Percentiles rank a stretch among this genome's conserved stretches.
phyloP scores from a whole-genome alignment of 2,113 vertebrate species.

The Cnemophilus loriae region DNA sequence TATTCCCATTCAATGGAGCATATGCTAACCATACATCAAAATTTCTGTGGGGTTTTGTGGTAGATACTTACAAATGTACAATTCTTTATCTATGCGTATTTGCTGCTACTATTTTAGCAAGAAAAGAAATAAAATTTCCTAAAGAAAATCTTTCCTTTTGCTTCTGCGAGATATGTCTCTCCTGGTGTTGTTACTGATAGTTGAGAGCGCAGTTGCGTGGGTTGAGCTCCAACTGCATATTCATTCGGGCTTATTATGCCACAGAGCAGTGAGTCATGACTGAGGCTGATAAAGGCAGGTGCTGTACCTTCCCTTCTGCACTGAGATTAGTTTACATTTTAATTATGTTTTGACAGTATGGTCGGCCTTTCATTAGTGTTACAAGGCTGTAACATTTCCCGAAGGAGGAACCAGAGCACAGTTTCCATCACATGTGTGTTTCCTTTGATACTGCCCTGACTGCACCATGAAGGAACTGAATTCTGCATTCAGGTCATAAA shows the following conservation, averaged over 20 bases:
- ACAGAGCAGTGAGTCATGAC: slow-evolving; percentile 28
- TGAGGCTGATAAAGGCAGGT: slow-evolving; percentile 40
- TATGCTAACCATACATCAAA: slow-evolving; percentile 16
- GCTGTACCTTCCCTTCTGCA: neutral
- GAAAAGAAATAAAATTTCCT: neutral
- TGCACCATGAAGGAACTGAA: neutral
- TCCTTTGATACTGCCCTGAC: neutral
- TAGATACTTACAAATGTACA: neutral
- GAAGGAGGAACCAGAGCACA: neutral
- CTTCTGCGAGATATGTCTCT: neutral
- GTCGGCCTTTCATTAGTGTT: slow-evolving; percentile 20
- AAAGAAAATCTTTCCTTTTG: neutral
- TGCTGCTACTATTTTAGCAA: neutral
- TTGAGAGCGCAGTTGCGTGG: neutral
- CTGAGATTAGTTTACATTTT: slow-evolving; percentile 35
- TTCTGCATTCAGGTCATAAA: neutral
- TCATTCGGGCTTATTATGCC: neutral
- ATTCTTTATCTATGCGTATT: neutral
- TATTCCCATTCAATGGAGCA: neutral
- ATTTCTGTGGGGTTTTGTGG: neutral
- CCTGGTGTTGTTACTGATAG: neutral
- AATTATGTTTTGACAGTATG: slow-evolving; percentile 53
- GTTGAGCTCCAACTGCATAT: slow-evolving; percentile 1
- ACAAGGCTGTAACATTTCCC: neutral
- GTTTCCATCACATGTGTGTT: slow-evolving; percentile 23